A percentile compares a stretch with the other conserved stretches of the same genome.
Evolutionary conservation across 2,113 vertebrate species (phyloP).

Genomic region (Eretmochelys imbricata): DNA sequence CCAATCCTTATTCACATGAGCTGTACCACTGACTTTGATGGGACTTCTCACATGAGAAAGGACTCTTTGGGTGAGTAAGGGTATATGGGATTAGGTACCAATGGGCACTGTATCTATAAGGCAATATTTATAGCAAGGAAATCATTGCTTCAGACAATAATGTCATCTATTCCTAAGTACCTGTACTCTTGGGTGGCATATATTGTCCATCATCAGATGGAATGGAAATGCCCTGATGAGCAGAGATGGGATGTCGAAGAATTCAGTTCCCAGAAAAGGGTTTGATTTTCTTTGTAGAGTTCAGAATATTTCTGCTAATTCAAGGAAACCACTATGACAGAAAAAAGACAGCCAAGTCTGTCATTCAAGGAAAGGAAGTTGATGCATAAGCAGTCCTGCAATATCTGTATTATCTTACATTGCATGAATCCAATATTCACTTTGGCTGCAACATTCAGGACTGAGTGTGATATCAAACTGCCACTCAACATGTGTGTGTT

Average conservation of each 20-base stretch:
- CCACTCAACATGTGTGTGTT: not conserved
- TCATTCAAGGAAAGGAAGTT: not conserved
- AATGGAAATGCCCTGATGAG: not conserved
- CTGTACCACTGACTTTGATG: not conserved
- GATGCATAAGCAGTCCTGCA: not conserved
- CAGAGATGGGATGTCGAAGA: not conserved
- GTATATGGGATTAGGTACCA: not conserved
- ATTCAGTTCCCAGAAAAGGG: not conserved
- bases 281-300: not conserved
- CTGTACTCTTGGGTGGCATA: not conserved
- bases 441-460: not conserved
- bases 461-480: rapidly evolving
- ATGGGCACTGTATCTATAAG: rapidly evolving
- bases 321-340: not conserved
- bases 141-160: not conserved
- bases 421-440: not conserved
- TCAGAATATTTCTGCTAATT: not conserved
- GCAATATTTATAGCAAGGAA: rapidly evolving
- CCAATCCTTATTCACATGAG: not conserved
- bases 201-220: rapidly evolving
- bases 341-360: rapidly evolving
- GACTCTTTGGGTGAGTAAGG: rapidly evolving
- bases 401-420: rapidly evolving
- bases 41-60: rapidly evolving
- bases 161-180: rapidly evolving